Conservation (phyloP, 2,888 invertebrate species). For the Marasmarcha lunaedactyla region DNA sequence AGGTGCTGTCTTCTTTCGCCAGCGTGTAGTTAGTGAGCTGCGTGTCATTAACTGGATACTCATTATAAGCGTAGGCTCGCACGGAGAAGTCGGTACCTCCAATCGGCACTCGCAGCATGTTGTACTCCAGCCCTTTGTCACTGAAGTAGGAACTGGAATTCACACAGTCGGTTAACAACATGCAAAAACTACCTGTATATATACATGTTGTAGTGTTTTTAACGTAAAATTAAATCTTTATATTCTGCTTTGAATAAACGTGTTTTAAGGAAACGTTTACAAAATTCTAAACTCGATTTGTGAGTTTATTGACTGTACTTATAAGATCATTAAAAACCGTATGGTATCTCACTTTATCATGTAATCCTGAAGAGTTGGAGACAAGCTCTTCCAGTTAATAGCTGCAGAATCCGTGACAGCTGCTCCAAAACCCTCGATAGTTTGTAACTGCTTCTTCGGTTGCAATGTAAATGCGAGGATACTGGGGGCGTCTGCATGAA, state of each 20-base stretch:
- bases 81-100: constrained; percentile 88
- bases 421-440: constrained; percentile 83
- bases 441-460: constrained; percentile 47
- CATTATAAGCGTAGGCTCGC: constrained; percentile 80
- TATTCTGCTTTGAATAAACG: background rate
- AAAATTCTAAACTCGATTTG: too few species aligned
- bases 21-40: constrained; percentile 72
- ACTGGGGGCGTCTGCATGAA: too few species aligned
- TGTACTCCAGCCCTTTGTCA: constrained; percentile 77
- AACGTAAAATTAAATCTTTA: background rate
- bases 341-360: constrained; percentile 47
- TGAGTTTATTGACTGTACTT: too few species aligned
- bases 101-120: constrained; percentile 75
- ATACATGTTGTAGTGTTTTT: background rate
- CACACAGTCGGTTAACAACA: too few species aligned
- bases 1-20: constrained; percentile 72
- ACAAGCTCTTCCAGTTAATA: constrained; percentile 72
- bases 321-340: too few species aligned
- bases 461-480: too few species aligned
- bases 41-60: constrained; percentile 59
- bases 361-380: constrained; percentile 47
- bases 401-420: constrained; percentile 79
- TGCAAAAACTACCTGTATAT: background rate
- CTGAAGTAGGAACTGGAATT: constrained; percentile 77
- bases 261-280: too few species aligned